Evolutionary conservation across 2,113 vertebrate species (phyloP).

Genomic region (Falcunculus frontatus): DNA sequence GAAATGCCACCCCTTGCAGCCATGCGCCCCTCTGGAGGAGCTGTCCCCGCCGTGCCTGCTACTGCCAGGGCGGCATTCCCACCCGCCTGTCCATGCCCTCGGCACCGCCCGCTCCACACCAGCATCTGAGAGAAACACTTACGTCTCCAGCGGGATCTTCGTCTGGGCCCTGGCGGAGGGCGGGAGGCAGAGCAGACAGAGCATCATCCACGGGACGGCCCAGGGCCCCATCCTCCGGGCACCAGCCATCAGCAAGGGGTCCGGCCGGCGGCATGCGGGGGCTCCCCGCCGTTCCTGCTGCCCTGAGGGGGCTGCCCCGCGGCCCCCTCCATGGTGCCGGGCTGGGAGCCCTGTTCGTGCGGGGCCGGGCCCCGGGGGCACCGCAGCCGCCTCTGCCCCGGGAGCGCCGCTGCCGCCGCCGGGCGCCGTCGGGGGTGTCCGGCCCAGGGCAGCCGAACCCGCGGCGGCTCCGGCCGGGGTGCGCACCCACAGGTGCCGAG

Average conservation of each 20-base stretch:
- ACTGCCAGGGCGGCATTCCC: not conserved
- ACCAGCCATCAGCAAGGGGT: conserved; percentile 1
- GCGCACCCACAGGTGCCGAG: not conserved
- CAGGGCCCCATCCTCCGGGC: conserved; percentile 32
- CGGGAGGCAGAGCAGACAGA: conserved; percentile 58
- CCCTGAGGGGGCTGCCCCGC: fast-evolving
- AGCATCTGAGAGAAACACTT: conserved; percentile 58
- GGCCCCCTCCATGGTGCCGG: not conserved
- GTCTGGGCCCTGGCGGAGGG: conserved; percentile 71
- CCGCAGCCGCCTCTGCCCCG: not conserved
- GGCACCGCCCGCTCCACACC: not conserved
- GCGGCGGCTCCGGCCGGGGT: not conserved
- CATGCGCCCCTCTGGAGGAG: fast-evolving
- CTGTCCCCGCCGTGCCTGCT: not conserved
- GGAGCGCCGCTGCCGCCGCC: not conserved
- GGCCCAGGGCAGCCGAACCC: fast-evolving
- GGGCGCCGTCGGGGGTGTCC: not conserved
- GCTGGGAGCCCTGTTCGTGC: fast-evolving
- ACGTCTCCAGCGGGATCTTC: conserved; percentile 87
- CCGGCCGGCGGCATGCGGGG: not conserved
- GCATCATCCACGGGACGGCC: conserved; percentile 72
- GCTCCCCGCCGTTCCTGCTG: not conserved
- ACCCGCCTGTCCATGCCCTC: fast-evolving
- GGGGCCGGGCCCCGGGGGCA: not conserved
- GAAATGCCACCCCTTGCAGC: not conserved